Percentiles rank a stretch among this genome's conserved stretches.
phyloP scores from a whole-genome alignment of 2,113 vertebrate genomes.

The Heterotis niloticus region DNA sequence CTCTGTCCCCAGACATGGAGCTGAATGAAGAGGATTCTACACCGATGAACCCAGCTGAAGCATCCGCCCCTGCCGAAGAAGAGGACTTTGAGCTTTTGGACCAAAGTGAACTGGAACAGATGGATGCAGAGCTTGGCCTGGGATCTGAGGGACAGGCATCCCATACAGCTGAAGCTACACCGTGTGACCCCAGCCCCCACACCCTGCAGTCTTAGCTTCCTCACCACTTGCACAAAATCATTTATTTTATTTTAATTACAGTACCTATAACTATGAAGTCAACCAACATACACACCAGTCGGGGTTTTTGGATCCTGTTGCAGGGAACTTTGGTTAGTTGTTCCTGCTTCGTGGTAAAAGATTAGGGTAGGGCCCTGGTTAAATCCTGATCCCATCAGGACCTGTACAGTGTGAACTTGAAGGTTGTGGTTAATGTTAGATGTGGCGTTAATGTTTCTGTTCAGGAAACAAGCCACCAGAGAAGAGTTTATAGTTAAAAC shows the following conservation, averaged over 20 bases:
- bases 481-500: not conserved
- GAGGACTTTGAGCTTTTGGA: conserved; percentile 98
- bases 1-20: conserved; percentile 56
- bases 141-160: conserved; percentile 53
- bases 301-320: conserved; percentile 20
- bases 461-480: conserved; percentile 21
- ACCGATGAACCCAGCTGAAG: conserved; percentile 19
- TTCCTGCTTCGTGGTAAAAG: conserved; percentile 12
- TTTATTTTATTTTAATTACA: conserved; percentile 41
- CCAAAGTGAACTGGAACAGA: conserved; percentile 92
- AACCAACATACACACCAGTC: conserved; percentile 30
- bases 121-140: conserved; percentile 74
- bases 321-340: not conserved
- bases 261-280: conserved; percentile 35
- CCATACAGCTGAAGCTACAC: conserved; percentile 32
- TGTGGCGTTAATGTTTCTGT: not conserved
- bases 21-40: conserved; percentile 35
- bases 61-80: conserved; percentile 62
- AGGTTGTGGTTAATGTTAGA: conserved; percentile 23
- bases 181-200: conserved; percentile 44
- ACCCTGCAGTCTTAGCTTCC: conserved; percentile 60
- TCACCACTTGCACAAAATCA: conserved; percentile 31
- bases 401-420: not conserved
- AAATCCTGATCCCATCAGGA: not conserved
- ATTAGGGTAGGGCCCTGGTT: conserved; percentile 29